These are phyloP conservation scores for Nephrotoma flavescens DNA, from an alignment of 2,888 invertebrate species.

Conservation along the genomic window DNA sequence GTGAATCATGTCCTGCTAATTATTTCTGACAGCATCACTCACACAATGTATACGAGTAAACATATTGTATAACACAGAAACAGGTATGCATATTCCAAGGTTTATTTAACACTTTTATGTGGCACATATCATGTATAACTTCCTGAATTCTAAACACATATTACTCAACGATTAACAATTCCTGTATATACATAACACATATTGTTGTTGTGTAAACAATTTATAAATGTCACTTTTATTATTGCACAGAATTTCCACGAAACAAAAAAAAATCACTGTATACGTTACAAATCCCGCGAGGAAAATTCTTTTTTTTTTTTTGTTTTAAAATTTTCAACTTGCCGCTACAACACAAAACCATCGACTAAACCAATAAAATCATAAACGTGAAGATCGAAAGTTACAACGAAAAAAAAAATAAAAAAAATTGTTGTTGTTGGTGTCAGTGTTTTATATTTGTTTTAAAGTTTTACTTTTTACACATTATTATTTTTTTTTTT, in stretches of 20 bases:
- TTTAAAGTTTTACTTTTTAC: neutral
- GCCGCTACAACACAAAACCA: neutral
- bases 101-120: too few species aligned
- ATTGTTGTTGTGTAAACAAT: neutral
- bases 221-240: neutral
- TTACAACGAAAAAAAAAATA: neutral
- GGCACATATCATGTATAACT: neutral
- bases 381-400: neutral
- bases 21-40: neutral
- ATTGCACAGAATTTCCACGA: neutral
- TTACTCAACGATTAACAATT: too few species aligned
- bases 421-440: neutral
- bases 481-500: neutral
- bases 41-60: neutral
- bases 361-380: neutral
- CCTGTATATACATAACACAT: too few species aligned
- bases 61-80: too few species aligned
- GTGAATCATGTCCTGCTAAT: neutral
- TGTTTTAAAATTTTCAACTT: neutral
- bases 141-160: too few species aligned
- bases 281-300: neutral
- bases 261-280: neutral
- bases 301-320: neutral
- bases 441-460: neutral
- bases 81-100: too few species aligned